A percentile compares a stretch with the other conserved stretches of the same genome.
These are phyloP conservation scores for Nasonia longicornis DNA, from an alignment of 1,140 invertebrate genomes.

Conservation along the genomic window DNA sequence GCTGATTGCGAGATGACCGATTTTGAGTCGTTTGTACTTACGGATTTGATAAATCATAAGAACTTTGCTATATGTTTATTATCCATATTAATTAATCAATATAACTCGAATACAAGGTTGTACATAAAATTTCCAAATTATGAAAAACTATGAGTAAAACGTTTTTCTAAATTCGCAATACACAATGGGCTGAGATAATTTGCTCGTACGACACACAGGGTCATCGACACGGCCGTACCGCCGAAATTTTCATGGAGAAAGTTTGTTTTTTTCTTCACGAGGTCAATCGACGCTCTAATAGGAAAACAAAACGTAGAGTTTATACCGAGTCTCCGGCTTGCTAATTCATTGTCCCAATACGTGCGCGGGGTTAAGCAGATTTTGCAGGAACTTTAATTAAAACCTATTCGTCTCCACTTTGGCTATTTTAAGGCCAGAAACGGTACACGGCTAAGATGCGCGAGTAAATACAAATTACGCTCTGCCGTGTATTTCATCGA, in stretches of 20 bases:
- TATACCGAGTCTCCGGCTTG: background rate
- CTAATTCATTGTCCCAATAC: background rate
- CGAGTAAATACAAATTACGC: background rate
- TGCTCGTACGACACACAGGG: too few species aligned
- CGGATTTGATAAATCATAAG: too few species aligned
- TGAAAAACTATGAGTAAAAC: too few species aligned
- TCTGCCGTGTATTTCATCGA: background rate
- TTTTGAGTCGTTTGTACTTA: too few species aligned
- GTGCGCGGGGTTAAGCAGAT: background rate
- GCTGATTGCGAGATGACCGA: too few species aligned
- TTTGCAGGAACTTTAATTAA: background rate
- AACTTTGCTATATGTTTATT: too few species aligned
- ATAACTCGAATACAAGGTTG: too few species aligned
- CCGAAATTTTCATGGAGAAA: slow-evolving; percentile 18
- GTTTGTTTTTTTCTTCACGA: slow-evolving; percentile 24
- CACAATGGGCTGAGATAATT: too few species aligned
- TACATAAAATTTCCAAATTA: too few species aligned
- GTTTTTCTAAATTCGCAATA: too few species aligned
- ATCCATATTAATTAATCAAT: too few species aligned
- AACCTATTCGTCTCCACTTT: background rate
- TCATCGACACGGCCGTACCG: background rate
- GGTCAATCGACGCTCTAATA: slow-evolving; percentile 16
- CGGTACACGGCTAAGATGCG: background rate
- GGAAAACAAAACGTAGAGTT: slow-evolving; percentile 5
- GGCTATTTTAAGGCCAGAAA: background rate